Conservation (phyloP, 2,888 invertebrate species). For the Xestobium rufovillosum region DNA sequence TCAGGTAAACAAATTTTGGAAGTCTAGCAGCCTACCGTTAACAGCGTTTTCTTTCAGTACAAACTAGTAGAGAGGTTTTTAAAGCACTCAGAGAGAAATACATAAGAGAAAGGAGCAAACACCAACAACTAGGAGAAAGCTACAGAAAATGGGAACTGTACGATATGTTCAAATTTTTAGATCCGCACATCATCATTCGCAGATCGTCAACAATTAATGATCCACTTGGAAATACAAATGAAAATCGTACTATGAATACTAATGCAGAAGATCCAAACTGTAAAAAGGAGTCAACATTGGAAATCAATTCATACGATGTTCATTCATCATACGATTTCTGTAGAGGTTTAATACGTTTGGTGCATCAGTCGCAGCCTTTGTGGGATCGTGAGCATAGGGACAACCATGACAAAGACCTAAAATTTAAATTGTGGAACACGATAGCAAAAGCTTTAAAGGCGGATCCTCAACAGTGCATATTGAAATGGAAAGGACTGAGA, state of each 20-base stretch:
- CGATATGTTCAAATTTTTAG: constrained; percentile 27
- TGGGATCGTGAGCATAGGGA: constrained; percentile 32
- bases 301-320: not conserved
- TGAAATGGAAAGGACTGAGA: constrained; percentile 33
- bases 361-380: constrained; percentile 29
- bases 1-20: constrained; percentile 24
- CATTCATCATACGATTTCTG: constrained; percentile 22
- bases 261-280: not conserved
- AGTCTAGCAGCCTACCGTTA: constrained; percentile 9
- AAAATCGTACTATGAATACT: not conserved
- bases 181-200: constrained; percentile 29
- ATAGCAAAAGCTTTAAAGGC: constrained; percentile 27
- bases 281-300: not conserved
- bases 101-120: constrained; percentile 30
- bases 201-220: constrained; percentile 18
- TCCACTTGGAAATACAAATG: constrained; percentile 6
- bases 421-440: constrained; percentile 29
- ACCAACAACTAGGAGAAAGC: constrained; percentile 23
- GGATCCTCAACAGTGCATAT: constrained; percentile 28
- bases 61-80: constrained; percentile 28
- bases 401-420: constrained; percentile 30
- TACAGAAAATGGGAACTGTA: constrained; percentile 29
- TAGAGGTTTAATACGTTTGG: constrained; percentile 27
- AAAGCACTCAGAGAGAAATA: constrained; percentile 32
- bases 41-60: constrained; percentile 21